Conservation (phyloP, 2,797 vertebrate genomes). For the Diglossa cyanea region DNA sequence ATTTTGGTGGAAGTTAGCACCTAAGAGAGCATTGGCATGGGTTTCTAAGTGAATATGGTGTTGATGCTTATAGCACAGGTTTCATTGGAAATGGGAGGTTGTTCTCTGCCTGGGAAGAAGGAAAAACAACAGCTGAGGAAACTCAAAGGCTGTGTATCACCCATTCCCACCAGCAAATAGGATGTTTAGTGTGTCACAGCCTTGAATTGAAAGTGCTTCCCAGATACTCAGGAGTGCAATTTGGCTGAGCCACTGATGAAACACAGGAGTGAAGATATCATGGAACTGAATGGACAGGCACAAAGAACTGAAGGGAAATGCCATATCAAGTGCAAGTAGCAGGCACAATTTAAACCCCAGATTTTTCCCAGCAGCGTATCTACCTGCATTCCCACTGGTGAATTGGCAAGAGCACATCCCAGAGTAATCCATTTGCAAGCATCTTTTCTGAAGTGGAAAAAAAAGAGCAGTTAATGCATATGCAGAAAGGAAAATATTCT, state of each 20-base stretch:
- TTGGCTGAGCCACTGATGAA: background rate
- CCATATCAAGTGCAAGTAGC: background rate
- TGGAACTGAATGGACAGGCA: background rate
- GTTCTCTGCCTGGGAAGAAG: background rate
- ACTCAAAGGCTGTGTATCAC: background rate
- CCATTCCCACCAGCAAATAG: background rate
- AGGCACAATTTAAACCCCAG: background rate
- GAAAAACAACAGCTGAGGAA: background rate
- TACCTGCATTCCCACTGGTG: background rate
- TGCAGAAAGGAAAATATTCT: slow-evolving; percentile 66
- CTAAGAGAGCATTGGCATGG: background rate
- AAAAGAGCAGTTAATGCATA: slow-evolving; percentile 55
- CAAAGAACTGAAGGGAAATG: background rate
- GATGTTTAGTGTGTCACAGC: background rate
- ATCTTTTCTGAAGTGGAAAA: slow-evolving; percentile 38
- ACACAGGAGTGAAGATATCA: background rate
- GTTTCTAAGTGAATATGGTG: background rate
- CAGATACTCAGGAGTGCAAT: background rate
- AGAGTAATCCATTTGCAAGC: slow-evolving; percentile 18
- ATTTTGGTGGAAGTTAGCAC: background rate
- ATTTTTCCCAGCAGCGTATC: background rate
- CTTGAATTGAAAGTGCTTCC: background rate
- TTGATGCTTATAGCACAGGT: background rate
- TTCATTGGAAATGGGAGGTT: background rate
- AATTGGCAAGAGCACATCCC: background rate